Base-by-base conservation (phyloP, 2,113 vertebrate genomes). In the Desmodus rotundus region DNA sequence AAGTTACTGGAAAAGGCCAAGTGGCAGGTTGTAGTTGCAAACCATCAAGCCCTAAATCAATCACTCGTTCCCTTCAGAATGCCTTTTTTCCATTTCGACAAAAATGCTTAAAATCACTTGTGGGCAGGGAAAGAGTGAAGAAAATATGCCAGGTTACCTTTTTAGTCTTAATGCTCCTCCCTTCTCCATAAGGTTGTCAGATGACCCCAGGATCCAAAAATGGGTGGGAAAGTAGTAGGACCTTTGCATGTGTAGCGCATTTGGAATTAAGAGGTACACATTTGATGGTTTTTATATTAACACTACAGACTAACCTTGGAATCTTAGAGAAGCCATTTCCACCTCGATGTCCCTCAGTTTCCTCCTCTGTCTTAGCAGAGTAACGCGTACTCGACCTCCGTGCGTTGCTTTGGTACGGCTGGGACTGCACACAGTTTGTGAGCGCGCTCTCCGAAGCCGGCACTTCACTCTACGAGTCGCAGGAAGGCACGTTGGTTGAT, bases 321-420 rank as follows among this genome's bases (percentile, higher is more conserved):
- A 41, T 54, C 16, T 88, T 15, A 83, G 22, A 4, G 17, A 65
- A 76, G 12, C 26, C 33, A 19, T 17, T 12, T 63, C 50, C 84
- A 56, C 45, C 47, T 61, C 6, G 26, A 15, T 0, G 6, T 86
- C 91, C 72, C 91, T 96, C 87, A 67, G 85, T 96, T 96, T 96
- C 81, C 67, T 56, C 54, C 11, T 33, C 70, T 36, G 65, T 31
- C 43, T 45, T 9, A 5, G 4, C 54, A 15, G 33, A n/a, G 58
- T 41, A 72, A 50, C 43, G 19, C 4, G 45, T 43, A 31, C 47
- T 20, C 7, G 14, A 2, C 43, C 50, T 33, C 5, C 3, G 56
- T n/a, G 3, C 38, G 1, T 14, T n/a, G 72, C 19, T 12, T 50
- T 20, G 43, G 20, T 0, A 31, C 17, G 0, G 26, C 5, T 24